Evolutionary conservation across 1,140 invertebrate species (phyloP).

Genomic region (Drosophila murphyi): DNA sequence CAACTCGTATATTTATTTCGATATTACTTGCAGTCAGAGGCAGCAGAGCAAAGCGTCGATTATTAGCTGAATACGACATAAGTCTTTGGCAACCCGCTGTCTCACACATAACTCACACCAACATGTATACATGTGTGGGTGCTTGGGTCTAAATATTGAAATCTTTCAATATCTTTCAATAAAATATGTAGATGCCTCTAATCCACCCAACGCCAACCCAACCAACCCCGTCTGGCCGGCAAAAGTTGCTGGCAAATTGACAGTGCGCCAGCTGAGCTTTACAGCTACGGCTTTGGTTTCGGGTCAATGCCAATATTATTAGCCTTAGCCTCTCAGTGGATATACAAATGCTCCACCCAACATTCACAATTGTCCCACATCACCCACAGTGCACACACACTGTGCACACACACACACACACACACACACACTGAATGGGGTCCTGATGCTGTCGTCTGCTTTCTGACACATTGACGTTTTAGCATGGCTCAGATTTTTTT

Average conservation of each 20-base stretch:
- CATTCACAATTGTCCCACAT: not conserved
- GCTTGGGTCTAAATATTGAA: slow-evolving; percentile 63
- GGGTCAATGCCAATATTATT: slow-evolving; percentile 81
- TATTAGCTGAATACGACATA: slow-evolving; percentile 1
- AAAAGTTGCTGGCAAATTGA: slow-evolving; percentile 61
- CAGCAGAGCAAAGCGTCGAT: slow-evolving; percentile 10
- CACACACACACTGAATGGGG: slow-evolving; percentile 1
- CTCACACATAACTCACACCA: slow-evolving; percentile 14
- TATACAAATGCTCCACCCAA: slow-evolving; percentile 7
- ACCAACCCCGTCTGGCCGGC: too few relatives aligned
- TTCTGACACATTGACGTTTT: slow-evolving; percentile 79
- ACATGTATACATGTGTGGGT: slow-evolving; percentile 17
- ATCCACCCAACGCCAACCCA: not conserved
- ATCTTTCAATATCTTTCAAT: slow-evolving; percentile 83
- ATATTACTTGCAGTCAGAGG: slow-evolving; percentile 9
- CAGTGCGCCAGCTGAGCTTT: slow-evolving; percentile 77
- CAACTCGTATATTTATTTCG: slow-evolving; percentile 15
- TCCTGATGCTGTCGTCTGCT: slow-evolving; percentile 65
- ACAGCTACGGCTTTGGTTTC: slow-evolving; percentile 56
- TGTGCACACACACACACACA: not conserved
- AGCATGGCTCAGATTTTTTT: slow-evolving; percentile 21
- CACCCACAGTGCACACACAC: not conserved
- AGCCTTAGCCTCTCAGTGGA: slow-evolving; percentile 37
- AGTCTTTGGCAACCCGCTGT: slow-evolving; percentile 12
- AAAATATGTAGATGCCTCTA: slow-evolving; percentile 81